These are phyloP conservation scores for Hyaena hyaena DNA, from an alignment of 2,113 vertebrate genomes.

Conservation along the genomic window DNA sequence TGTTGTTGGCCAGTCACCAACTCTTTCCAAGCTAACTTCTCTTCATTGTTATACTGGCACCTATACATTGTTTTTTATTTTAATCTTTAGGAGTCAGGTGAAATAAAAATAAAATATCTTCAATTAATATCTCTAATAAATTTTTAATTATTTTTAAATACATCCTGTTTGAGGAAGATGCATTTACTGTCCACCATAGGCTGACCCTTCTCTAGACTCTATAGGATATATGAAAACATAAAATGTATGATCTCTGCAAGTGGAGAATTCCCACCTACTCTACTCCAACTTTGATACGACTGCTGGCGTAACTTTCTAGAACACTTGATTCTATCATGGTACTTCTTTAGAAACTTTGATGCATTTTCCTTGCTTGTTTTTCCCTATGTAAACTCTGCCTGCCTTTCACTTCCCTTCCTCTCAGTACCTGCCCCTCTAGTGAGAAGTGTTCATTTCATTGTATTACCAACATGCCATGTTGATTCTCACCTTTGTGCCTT, in stretches of 20 bases:
- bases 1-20: background rate
- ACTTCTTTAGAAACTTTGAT: background rate
- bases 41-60: background rate
- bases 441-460: background rate
- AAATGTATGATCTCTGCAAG: background rate
- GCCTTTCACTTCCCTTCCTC: background rate
- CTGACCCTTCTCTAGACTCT: background rate
- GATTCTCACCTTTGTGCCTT: background rate
- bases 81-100: background rate
- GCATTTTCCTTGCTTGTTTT: background rate
- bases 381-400: background rate
- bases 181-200: background rate
- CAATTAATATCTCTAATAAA: background rate
- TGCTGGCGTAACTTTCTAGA: background rate
- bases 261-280: background rate
- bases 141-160: background rate
- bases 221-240: background rate
- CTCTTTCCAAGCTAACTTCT: conserved; percentile 23
- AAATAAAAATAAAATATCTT: background rate
- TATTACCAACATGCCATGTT: background rate
- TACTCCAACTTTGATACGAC: background rate
- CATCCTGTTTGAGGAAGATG: background rate
- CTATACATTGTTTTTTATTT: background rate
- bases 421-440: background rate
- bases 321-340: background rate